These are phyloP conservation scores for Muscicapa striata DNA, from an alignment of 2,797 vertebrate genomes.

Conservation along the genomic window DNA sequence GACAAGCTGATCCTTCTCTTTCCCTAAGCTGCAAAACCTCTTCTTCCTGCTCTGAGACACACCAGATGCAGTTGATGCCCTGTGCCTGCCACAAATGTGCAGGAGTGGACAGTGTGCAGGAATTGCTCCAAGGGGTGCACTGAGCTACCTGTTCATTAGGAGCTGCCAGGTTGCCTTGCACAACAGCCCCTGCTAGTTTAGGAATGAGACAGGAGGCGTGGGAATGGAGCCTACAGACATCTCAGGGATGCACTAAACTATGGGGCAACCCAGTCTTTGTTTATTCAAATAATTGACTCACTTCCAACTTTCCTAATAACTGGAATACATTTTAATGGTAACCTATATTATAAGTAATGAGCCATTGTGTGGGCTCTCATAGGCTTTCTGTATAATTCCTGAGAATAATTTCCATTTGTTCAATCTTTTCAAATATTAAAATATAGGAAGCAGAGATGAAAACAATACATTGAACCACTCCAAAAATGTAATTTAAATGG, in stretches of 20 bases:
- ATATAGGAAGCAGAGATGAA: background rate
- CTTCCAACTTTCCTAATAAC: conserved; percentile 55
- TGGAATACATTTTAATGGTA: background rate
- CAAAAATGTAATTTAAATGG: background rate
- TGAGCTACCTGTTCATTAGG: conserved; percentile 35
- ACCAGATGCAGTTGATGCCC: background rate
- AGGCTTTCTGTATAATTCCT: background rate
- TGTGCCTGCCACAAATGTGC: background rate
- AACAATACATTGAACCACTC: background rate
- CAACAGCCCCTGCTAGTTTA: conserved; percentile 44
- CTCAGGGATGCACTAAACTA: conserved; percentile 20
- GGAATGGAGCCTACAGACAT: conserved; percentile 25
- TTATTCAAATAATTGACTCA: conserved; percentile 58
- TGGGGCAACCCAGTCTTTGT: conserved; percentile 24
- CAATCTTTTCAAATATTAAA: background rate
- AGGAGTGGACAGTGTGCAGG: background rate
- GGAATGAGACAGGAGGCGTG: conserved; percentile 58
- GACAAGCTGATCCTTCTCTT: background rate
- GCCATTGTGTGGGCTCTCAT: background rate
- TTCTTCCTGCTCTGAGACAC: background rate
- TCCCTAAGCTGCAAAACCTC: background rate
- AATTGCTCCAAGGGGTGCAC: background rate
- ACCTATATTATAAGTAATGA: background rate
- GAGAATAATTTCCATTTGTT: background rate
- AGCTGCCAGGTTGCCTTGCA: conserved; percentile 42